Evolutionary conservation across 2,797 vertebrate species (phyloP), one percentile per base, ranked within the genome.

Genomic region (Galaxias olidus): DNA sequence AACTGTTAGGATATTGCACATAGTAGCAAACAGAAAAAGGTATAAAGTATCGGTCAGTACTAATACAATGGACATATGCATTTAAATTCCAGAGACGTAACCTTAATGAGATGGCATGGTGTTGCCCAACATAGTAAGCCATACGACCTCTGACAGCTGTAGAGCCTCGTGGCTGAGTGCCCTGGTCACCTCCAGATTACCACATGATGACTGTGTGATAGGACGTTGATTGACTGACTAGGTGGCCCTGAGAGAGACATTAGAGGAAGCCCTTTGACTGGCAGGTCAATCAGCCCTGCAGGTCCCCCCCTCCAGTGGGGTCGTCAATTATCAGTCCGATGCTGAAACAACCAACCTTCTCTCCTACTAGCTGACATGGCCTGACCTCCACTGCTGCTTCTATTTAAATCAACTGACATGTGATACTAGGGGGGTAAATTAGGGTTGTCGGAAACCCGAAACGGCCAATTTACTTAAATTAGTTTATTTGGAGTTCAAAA

Each of bases 151-250:
- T 61, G 80, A 81, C 84, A 86, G 86, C 83, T 78, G 80, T 61
- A 71, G 68, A 60, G 64, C 76, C 77, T 60, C 64, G 61, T 65
- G 76, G 72, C 77, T 62, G 64, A 81, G 68, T 73, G 77, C 72
- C 75, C 70, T 74, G 79, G 74, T 84, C 77, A 19, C 77, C 78
- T 84, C 79, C 81, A 83, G 84, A 84, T 81, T 76, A 77, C 77
- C 7, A 59, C 62, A 80, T 86, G 86, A 90, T 87, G 81, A 79
- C 81, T 71, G 77, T 67, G 77, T 91, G 90, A 92, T 90, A 85
- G 84, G 76, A 84, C 78, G 74, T 74, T 92, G 90, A 91, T 91
- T 91, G 88, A 89, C 83, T 87, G 87, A 87, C 87, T 85, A 61
- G 73, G 78, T 60, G 73, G 66, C 68, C 74, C 75, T 81, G 71